Evolutionary conservation across 2,797 vertebrate genomes (phyloP).

Genomic region (Centropyge bicolor): DNA sequence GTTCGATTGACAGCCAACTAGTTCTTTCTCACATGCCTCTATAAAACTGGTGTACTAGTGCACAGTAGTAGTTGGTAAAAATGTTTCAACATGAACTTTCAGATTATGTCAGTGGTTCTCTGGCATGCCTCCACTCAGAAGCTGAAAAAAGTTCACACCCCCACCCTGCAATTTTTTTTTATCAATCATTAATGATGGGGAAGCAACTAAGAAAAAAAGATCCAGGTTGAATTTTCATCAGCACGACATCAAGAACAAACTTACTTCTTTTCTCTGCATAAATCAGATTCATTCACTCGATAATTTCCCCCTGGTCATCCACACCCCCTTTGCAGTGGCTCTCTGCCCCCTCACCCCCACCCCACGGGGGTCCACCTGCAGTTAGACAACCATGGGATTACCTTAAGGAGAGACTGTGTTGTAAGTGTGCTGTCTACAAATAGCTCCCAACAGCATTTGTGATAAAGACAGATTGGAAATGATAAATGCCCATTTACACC

Average conservation of each 20-base stretch:
- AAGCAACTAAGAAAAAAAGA: neutral
- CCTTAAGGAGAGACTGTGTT: constrained; percentile 1
- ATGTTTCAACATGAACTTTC: neutral
- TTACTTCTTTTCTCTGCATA: neutral
- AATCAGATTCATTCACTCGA: neutral
- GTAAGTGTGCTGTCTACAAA: constrained; percentile 21
- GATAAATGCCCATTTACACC: constrained; percentile 55
- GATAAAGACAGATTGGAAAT: constrained; percentile 38
- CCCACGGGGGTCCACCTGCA: neutral
- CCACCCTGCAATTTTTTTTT: too few species aligned
- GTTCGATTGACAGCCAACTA: neutral
- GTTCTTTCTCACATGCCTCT: neutral
- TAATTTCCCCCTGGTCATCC: neutral
- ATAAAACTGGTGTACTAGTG: neutral
- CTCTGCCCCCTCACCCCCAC: neutral
- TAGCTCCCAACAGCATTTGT: constrained; percentile 41
- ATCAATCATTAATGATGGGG: neutral
- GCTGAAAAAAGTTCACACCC: too few species aligned
- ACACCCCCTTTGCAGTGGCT: neutral
- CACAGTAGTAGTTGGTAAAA: neutral
- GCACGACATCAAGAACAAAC: neutral
- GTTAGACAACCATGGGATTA: constrained; percentile 3
- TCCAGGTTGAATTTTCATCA: neutral
- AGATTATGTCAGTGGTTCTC: too few species aligned
- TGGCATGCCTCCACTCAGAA: too few species aligned